Evolutionary conservation across 2,113 vertebrate genomes (phyloP).

Genomic region (Oceanodroma tethys): DNA sequence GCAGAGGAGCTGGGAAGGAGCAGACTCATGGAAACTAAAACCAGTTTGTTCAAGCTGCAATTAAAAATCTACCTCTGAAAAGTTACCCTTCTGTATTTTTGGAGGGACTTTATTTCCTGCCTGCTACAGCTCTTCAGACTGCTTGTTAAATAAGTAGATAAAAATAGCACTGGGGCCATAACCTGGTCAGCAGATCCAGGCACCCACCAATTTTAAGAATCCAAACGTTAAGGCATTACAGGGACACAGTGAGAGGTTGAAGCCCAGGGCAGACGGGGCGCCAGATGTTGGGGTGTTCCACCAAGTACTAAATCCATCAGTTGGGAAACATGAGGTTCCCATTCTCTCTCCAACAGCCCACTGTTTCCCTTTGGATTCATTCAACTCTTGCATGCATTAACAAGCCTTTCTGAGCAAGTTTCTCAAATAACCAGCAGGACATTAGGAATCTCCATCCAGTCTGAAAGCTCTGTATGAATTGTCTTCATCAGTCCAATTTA

Average conservation of each 20-base stretch:
- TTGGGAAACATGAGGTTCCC: neutral
- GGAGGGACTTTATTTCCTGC: neutral
- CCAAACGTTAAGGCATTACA: neutral
- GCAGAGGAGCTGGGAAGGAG: neutral
- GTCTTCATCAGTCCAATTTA: neutral
- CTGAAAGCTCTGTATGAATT: neutral
- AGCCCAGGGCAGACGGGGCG: neutral
- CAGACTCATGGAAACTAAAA: neutral
- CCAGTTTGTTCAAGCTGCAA: neutral
- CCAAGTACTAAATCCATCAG: neutral
- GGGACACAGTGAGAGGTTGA: neutral
- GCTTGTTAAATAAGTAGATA: conserved; percentile 5
- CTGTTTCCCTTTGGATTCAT: neutral
- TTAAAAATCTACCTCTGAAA: conserved; percentile 6
- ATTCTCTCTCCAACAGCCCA: neutral
- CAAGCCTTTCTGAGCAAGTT: neutral
- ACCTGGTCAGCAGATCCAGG: neutral
- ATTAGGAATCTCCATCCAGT: neutral
- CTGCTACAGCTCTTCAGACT: neutral
- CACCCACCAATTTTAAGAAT: neutral
- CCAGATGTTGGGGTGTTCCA: neutral
- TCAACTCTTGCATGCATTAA: neutral
- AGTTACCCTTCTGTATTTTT: neutral
- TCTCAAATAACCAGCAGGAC: neutral
- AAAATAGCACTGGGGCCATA: neutral